These are phyloP conservation scores for Aporrectodea caliginosa DNA, from an alignment of 1,140 invertebrate genomes.

Conservation along the genomic window DNA sequence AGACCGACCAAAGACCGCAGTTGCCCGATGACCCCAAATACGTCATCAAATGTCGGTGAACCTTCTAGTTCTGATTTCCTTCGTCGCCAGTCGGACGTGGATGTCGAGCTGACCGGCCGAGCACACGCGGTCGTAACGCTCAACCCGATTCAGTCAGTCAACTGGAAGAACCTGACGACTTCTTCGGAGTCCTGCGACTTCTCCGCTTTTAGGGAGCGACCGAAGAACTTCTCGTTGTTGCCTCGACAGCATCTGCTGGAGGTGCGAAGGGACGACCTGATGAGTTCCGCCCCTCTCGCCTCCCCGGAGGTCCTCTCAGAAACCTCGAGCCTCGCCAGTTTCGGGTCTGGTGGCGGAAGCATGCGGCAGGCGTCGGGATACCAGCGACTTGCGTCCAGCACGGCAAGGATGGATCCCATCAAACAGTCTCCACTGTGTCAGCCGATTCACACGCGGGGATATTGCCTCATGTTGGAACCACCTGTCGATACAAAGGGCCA, in stretches of 20 bases:
- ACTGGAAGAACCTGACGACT: background rate
- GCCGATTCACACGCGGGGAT: background rate
- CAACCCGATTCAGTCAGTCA: background rate
- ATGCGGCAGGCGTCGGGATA: slow-evolving; percentile 14
- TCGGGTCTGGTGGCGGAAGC: slow-evolving; percentile 8
- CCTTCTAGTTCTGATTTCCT: background rate
- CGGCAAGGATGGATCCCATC: slow-evolving; percentile 14
- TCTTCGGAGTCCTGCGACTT: background rate
- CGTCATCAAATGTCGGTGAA: background rate
- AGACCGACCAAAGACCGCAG: background rate
- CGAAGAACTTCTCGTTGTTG: background rate
- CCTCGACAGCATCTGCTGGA: background rate
- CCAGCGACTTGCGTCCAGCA: slow-evolving; percentile 11
- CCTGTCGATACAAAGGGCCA: background rate
- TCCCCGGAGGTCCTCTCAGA: slow-evolving; percentile 16
- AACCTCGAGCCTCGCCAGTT: slow-evolving; percentile 21
- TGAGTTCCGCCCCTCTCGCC: slow-evolving; percentile 9
- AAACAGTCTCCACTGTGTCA: slow-evolving; percentile 14
- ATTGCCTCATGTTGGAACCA: background rate
- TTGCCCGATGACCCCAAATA: background rate
- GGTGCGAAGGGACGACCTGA: background rate
- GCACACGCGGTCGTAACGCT: background rate
- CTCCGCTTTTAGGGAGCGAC: background rate
- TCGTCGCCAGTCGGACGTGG: background rate
- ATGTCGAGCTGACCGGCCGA: background rate